These are phyloP conservation scores for Drosophila grimshawi DNA, from an alignment of 1,140 invertebrate species.

Conservation along the genomic window DNA sequence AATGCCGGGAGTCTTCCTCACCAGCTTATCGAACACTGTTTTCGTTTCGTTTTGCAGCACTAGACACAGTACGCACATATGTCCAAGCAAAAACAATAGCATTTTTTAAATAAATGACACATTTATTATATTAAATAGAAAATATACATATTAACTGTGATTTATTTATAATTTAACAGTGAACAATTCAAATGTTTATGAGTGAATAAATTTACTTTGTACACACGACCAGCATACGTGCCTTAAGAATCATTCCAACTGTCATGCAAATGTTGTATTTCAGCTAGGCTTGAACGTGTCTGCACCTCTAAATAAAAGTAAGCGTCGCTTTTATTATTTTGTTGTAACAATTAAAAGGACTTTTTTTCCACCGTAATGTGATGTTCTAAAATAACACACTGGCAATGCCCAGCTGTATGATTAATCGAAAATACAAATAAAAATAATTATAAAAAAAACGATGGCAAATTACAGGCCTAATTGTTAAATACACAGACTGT, in stretches of 20 bases:
- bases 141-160: neutral
- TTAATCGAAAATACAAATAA: neutral
- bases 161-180: neutral
- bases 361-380: slow-evolving; percentile 52
- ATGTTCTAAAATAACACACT: slow-evolving; percentile 22
- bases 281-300: slow-evolving; percentile 30
- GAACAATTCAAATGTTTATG: neutral
- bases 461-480: slow-evolving; percentile 4
- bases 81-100: neutral
- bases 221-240: neutral
- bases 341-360: slow-evolving; percentile 57
- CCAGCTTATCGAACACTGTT: neutral
- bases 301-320: slow-evolving; percentile 42
- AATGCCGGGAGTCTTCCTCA: slow-evolving; percentile 57
- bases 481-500: slow-evolving; percentile 20
- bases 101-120: no score
- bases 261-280: slow-evolving; percentile 5
- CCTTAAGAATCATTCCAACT: neutral
- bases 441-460: slow-evolving; percentile 5
- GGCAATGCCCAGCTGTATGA: slow-evolving; percentile 23
- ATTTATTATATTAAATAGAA: no score
- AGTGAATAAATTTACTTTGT: neutral
- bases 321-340: slow-evolving; percentile 68
- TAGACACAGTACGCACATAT: slow-evolving; percentile 6
- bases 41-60: slow-evolving; percentile 2